Evolutionary conservation across 2,888 invertebrate genomes (phyloP).

Genomic region (Cheilosia urbana): DNA sequence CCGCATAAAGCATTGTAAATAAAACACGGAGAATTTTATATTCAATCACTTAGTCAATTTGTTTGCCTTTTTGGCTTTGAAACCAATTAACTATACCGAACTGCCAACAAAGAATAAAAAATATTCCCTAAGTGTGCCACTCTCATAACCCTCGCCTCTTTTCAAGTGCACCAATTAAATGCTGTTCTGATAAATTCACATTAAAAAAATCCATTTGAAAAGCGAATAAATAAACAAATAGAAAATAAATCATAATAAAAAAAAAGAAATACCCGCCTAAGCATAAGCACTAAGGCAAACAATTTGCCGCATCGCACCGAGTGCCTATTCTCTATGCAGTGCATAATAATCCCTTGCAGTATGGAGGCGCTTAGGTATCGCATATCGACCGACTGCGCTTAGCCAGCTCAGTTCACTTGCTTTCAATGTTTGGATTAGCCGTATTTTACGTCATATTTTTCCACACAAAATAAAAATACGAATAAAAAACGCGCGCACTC

Average conservation of each 20-base stretch:
- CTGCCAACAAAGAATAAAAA: slow-evolving; percentile 1
- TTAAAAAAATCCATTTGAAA: slow-evolving; percentile 34
- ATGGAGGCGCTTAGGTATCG: slow-evolving; percentile 40
- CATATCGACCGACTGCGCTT: slow-evolving; percentile 27
- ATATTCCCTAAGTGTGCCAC: slow-evolving; percentile 13
- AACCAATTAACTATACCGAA: slow-evolving; percentile 20
- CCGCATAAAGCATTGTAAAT: too few relatives aligned
- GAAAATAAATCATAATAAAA: slow-evolving; percentile 58
- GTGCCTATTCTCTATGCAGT: slow-evolving; percentile 16
- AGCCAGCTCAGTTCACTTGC: slow-evolving; percentile 72
- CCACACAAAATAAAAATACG: slow-evolving; percentile 10
- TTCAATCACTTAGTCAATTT: background rate
- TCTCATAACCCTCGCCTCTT: background rate
- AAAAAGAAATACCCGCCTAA: slow-evolving; percentile 59
- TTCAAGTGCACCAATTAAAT: slow-evolving; percentile 49
- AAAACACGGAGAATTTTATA: too few relatives aligned
- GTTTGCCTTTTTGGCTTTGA: slow-evolving; percentile 15
- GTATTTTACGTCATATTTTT: slow-evolving; percentile 45
- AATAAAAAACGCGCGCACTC: slow-evolving; percentile 17
- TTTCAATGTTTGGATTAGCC: slow-evolving; percentile 59
- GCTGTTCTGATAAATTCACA: slow-evolving; percentile 51
- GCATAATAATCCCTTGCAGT: slow-evolving; percentile 24
- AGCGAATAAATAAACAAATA: slow-evolving; percentile 48
- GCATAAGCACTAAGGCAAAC: slow-evolving; percentile 56
- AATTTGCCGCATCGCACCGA: slow-evolving; percentile 53